Base-by-base conservation (phyloP, 2,113 vertebrate species). In the Tyto alba region DNA sequence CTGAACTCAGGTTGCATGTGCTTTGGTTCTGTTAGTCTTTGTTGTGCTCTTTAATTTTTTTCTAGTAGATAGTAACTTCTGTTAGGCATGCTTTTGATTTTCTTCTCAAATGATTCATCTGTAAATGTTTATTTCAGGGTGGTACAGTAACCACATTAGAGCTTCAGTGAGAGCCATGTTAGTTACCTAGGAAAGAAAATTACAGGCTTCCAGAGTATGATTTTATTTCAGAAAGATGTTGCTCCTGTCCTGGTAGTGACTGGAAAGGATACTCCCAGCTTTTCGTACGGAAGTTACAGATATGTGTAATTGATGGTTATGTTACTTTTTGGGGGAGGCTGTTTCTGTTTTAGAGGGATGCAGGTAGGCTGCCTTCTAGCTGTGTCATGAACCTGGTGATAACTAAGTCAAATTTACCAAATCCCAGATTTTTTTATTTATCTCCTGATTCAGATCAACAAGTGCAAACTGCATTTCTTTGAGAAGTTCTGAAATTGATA, bases 21-120 rank as follows among this genome's bases (percentile, higher is more conserved):
- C 23, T 72, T 66, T 60, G 11, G 18, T 73, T 85, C 50, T 83
- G 26, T 40, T 87, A 79, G 38, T 56, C 30, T 95, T 90, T 89
- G 21, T 32, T 53, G 20, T n/a, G n/a, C n/a, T 45, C 18, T 72
- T 60, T 6, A 19, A 15, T 11, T 59, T 62, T 52, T 86, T 72
- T 55, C 15, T 80, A 29, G 16, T 36, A 83, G 43, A 22, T 45
- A 45, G 6, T 59, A 43, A 43, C 29, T 88, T 90, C 18, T 74
- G 5, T 64, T 72, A 66, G n/a, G 17, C 4, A 29, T 32, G 16
- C 27, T 71, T 92, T 85, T 66, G 7, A 26, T 47, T 63, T 57
- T 1, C 3, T 10, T 30, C 32, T 1, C 2, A 7, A 3, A 52
- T 81, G 26, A 59, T 72, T 45, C 0, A 36, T 55, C 57, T 34